These are phyloP conservation scores for Nothocercus julius DNA, from an alignment of 2,113 vertebrate genomes.

Conservation along the genomic window DNA sequence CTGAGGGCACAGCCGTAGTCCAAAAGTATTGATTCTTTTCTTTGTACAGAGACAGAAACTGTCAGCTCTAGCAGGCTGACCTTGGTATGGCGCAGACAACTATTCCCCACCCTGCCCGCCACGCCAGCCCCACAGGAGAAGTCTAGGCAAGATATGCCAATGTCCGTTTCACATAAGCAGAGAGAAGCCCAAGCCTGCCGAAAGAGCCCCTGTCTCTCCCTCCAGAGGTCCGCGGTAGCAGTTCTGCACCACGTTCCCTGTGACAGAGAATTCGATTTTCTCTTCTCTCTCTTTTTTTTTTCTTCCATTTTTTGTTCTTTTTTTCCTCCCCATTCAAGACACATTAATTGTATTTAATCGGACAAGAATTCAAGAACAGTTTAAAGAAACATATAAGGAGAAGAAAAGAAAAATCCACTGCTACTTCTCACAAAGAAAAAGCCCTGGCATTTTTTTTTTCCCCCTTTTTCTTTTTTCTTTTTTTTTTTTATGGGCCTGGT, in stretches of 20 bases:
- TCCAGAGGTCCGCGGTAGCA: conserved; percentile 68
- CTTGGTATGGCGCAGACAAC: conserved; percentile 93
- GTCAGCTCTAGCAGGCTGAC: conserved; percentile 95
- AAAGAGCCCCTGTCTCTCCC: conserved; percentile 73
- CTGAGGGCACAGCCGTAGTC: conserved; percentile 97
- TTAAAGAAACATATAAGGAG: background rate
- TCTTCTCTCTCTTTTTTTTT: conserved; percentile 37
- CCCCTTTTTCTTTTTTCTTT: background rate
- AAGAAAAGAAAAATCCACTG: background rate
- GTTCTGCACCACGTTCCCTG: conserved; percentile 80
- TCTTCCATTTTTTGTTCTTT: background rate
- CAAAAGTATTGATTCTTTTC: conserved; percentile 99
- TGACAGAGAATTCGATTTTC: conserved; percentile 86
- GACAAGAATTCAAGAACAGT: conserved; percentile 41
- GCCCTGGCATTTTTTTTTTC: background rate
- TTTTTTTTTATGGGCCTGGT: conserved; percentile 12
- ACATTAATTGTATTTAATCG: conserved; percentile 55
- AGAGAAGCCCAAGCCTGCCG: conserved; percentile 77
- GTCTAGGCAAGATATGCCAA: conserved; percentile 78
- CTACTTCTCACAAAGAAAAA: conserved; percentile 24
- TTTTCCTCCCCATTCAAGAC: conserved; percentile 32
- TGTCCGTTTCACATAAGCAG: conserved; percentile 78
- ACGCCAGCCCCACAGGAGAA: conserved; percentile 87
- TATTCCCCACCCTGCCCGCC: conserved; percentile 89
- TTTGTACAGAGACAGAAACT: conserved; percentile 97